These are phyloP conservation scores for Cheirogaleus medius DNA, from an alignment of 2,113 vertebrate genomes.

Conservation along the genomic window DNA sequence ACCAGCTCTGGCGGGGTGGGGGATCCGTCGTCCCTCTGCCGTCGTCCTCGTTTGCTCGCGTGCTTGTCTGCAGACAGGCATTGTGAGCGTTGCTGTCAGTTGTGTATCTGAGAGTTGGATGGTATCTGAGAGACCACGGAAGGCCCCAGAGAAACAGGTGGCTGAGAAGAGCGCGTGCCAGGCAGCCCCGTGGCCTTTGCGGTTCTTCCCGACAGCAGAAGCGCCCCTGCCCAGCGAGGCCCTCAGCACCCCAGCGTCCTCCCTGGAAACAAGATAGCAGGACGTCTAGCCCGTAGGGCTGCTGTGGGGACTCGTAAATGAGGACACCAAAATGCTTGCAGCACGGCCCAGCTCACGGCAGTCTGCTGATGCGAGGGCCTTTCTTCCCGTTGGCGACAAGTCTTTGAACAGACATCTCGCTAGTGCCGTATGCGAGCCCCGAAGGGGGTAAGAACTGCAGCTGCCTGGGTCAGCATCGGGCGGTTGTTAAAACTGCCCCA, in stretches of 20 bases:
- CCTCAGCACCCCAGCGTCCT: background rate
- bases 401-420: background rate
- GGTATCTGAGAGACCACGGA: background rate
- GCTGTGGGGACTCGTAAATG: too few relatives aligned
- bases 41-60: background rate
- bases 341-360: background rate
- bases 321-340: background rate
- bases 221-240: background rate
- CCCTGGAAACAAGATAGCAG: background rate
- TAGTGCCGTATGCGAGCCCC: rapidly evolving
- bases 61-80: background rate
- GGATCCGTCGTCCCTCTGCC: too few relatives aligned
- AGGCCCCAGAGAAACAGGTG: background rate
- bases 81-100: rapidly evolving
- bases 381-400: background rate
- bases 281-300: background rate
- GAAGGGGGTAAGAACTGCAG: background rate
- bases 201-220: background rate
- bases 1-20: too few relatives aligned
- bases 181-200: background rate
- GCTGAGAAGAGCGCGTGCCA: too few relatives aligned
- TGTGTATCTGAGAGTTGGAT: too few relatives aligned
- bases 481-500: background rate
- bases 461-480: background rate
- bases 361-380: background rate